phyloP scores from a whole-genome alignment of 2,797 vertebrate genomes.

The Tenualosa thibaudeaui region DNA sequence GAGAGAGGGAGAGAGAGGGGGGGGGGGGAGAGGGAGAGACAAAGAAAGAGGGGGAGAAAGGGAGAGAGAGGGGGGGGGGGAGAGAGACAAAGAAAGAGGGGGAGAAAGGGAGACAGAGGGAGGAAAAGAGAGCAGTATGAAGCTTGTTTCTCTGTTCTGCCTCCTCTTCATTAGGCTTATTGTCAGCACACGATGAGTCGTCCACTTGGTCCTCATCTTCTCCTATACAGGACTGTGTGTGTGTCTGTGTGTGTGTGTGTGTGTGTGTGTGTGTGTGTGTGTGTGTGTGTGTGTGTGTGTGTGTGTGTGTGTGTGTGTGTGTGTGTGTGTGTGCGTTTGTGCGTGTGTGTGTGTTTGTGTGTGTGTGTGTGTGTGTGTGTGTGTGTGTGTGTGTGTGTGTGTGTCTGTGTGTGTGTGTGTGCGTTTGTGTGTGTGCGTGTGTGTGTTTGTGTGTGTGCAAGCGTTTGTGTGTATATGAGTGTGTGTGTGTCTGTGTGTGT shows the following conservation, averaged over 20 bases:
- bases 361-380: background rate
- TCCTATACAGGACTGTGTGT: background rate
- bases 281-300: no score
- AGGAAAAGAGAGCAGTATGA: background rate
- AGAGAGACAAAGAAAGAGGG: background rate
- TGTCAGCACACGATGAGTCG: background rate
- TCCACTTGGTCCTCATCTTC: background rate
- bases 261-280: background rate
- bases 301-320: no score
- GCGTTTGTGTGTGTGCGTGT: slow-evolving; percentile 14
- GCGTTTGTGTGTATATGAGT: background rate
- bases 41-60: no score
- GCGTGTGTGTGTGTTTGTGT: slow-evolving; percentile 23
- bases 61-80: no score
- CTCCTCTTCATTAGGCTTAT: background rate
- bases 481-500: no score
- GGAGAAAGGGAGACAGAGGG: no score
- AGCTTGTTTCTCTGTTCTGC: background rate
- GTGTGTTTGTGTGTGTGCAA: background rate
- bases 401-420: background rate
- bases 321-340: background rate
- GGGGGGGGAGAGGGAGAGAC: background rate
- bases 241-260: slow-evolving; percentile 24
- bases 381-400: no score
- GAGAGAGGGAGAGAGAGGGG: background rate